phyloP scores from a whole-genome alignment of 2,888 invertebrate species.

The Caenorhabditis angaria region DNA sequence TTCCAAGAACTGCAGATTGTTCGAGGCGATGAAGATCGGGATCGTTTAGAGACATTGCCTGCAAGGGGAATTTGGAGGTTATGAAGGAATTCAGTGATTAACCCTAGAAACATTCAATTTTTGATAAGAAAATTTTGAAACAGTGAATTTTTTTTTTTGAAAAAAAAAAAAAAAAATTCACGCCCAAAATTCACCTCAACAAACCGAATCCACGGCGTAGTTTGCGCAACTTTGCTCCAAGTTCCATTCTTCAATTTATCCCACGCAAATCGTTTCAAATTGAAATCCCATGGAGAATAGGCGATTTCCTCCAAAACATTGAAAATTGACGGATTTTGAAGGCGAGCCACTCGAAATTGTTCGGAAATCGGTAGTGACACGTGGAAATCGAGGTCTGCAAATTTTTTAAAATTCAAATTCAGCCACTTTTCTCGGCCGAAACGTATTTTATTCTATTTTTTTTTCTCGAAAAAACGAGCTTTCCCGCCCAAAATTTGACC shows the following conservation, averaged over 20 bases:
- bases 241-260: constrained; percentile 33
- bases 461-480: too few species aligned
- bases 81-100: too few species aligned
- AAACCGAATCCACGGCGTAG: constrained; percentile 44
- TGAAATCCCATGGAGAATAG: constrained; percentile 35
- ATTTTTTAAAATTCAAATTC: constrained; percentile 9
- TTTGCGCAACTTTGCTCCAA: constrained; percentile 18
- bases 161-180: too few species aligned
- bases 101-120: too few species aligned
- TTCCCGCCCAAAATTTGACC: too few species aligned
- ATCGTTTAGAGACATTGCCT: constrained; percentile 61
- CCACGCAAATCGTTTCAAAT: constrained; percentile 27
- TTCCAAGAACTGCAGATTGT: constrained; percentile 60
- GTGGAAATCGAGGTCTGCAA: constrained; percentile 56
- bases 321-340: constrained; percentile 44
- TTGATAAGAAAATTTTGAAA: too few species aligned
- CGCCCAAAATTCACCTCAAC: constrained; percentile 1
- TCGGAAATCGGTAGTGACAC: constrained; percentile 52
- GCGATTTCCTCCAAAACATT: constrained; percentile 41
- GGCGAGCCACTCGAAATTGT: constrained; percentile 55
- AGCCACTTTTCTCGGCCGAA: not conserved
- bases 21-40: constrained; percentile 62
- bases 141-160: too few species aligned
- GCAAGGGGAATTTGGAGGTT: too few species aligned
- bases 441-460: too few species aligned